Conservation (phyloP, 2,888 invertebrate genomes). For the Pseudococcus longispinus region DNA sequence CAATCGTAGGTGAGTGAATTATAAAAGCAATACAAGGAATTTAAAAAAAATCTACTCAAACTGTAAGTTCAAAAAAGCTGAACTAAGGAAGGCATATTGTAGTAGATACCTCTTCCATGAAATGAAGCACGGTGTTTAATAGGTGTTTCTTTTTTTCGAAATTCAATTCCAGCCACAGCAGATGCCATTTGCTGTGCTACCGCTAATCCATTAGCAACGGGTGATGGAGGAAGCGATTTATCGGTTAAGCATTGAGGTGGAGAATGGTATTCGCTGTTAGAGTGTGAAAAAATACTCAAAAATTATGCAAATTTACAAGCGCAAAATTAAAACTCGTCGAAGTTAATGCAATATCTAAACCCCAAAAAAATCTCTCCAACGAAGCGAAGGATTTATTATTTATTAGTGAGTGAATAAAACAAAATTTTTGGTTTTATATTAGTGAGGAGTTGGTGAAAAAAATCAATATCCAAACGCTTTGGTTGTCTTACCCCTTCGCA, state of each 20-base stretch:
- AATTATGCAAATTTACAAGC: not conserved
- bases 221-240: constrained; percentile 50
- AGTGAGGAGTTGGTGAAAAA: constrained; percentile 2
- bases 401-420: not conserved
- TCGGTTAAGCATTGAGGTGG: constrained; percentile 52
- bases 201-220: constrained; percentile 64
- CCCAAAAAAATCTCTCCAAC: not conserved
- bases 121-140: constrained; percentile 69
- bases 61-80: not conserved
- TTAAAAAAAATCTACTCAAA: not conserved
- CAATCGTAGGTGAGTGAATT: too few relatives aligned
- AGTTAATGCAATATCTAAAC: not conserved
- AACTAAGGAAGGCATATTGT: not conserved
- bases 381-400: not conserved
- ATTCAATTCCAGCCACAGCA: constrained; percentile 73
- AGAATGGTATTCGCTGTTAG: constrained; percentile 53
- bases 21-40: not conserved
- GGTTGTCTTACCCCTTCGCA: constrained; percentile 45
- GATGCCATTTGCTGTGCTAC: constrained; percentile 76
- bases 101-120: constrained; percentile 69
- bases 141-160: constrained; percentile 62
- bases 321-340: not conserved
- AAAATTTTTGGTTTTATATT: not conserved
- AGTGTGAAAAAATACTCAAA: constrained; percentile 26
- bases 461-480: not conserved